phyloP scores from a whole-genome alignment of 1,140 invertebrate genomes.

The Oedothorax gibbosus region DNA sequence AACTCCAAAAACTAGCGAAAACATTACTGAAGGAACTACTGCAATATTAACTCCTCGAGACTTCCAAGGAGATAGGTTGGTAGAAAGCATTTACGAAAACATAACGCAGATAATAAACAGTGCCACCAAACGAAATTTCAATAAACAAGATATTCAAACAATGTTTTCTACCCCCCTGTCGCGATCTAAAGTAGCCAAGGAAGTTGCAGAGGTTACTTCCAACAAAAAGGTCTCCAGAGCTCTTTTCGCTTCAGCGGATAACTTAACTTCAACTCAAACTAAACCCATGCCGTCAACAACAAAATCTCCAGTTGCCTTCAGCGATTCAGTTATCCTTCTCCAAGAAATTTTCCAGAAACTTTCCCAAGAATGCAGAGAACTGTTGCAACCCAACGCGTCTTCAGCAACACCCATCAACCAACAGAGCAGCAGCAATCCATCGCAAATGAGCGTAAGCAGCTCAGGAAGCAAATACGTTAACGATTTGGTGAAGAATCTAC shows the following conservation, averaged over 20 bases:
- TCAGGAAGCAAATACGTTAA: slow-evolving; percentile 27
- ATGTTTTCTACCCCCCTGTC: slow-evolving; percentile 44
- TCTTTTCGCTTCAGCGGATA: not conserved
- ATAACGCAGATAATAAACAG: slow-evolving; percentile 54
- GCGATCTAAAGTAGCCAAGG: not conserved
- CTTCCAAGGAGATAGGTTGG: not conserved
- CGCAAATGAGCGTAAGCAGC: not conserved
- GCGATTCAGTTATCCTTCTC: slow-evolving; percentile 40
- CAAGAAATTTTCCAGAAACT: slow-evolving; percentile 56
- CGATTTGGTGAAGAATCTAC: slow-evolving; percentile 35
- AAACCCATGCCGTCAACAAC: not conserved
- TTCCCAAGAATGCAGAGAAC: slow-evolving; percentile 46
- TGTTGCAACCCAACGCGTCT: slow-evolving; percentile 15
- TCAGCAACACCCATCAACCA: not conserved
- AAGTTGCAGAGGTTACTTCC: not conserved
- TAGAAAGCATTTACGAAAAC: slow-evolving; percentile 49
- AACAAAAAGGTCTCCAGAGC: slow-evolving; percentile 12
- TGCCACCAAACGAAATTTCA: slow-evolving; percentile 38
- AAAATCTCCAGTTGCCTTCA: slow-evolving; percentile 30
- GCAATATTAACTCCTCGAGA: not conserved
- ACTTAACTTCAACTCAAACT: not conserved
- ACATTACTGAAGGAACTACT: not conserved
- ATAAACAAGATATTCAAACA: slow-evolving; percentile 20
- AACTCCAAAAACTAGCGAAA: not conserved
- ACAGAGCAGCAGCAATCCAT: not conserved